A percentile compares a stretch with the other conserved stretches of the same genome.
Conservation (phyloP, 2,113 vertebrate genomes). For the Gasterosteus aculeatus region DNA sequence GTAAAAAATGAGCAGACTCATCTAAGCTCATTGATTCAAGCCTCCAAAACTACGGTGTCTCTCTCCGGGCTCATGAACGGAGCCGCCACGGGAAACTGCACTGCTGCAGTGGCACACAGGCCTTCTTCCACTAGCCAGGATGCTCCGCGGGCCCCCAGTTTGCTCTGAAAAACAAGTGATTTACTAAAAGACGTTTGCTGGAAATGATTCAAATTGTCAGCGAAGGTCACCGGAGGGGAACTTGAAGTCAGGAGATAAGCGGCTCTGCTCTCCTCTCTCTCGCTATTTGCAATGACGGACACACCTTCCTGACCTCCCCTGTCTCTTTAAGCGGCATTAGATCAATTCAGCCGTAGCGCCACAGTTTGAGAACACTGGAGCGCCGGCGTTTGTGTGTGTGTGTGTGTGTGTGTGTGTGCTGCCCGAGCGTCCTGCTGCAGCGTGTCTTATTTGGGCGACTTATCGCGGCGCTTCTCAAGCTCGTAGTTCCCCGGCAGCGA, state of each 20-base stretch:
- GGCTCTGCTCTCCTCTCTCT: slow-evolving; percentile 8
- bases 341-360: slow-evolving; percentile 61
- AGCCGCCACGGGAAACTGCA: slow-evolving; percentile 35
- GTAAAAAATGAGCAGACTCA: slow-evolving; percentile 4
- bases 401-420: slow-evolving; percentile 33
- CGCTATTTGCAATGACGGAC: slow-evolving; percentile 49
- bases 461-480: slow-evolving; percentile 43
- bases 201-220: slow-evolving; percentile 67
- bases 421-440: slow-evolving; percentile 26
- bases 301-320: slow-evolving; percentile 62
- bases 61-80: background rate
- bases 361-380: slow-evolving; percentile 35
- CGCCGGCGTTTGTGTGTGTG: too few species aligned
- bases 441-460: slow-evolving; percentile 62
- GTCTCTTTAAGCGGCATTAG: slow-evolving; percentile 54
- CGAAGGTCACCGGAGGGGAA: slow-evolving; percentile 57
- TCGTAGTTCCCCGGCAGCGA: slow-evolving; percentile 45
- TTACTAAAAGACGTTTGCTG: slow-evolving; percentile 39
- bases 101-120: background rate
- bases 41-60: slow-evolving; percentile 4
- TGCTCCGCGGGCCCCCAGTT: slow-evolving; percentile 26
- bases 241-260: slow-evolving; percentile 68
- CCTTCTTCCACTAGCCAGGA: slow-evolving; percentile 9
- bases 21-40: slow-evolving; percentile 6
- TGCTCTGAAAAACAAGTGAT: slow-evolving; percentile 45